Base-by-base conservation (phyloP, 2,888 invertebrate species). In the Congeria kusceri region DNA sequence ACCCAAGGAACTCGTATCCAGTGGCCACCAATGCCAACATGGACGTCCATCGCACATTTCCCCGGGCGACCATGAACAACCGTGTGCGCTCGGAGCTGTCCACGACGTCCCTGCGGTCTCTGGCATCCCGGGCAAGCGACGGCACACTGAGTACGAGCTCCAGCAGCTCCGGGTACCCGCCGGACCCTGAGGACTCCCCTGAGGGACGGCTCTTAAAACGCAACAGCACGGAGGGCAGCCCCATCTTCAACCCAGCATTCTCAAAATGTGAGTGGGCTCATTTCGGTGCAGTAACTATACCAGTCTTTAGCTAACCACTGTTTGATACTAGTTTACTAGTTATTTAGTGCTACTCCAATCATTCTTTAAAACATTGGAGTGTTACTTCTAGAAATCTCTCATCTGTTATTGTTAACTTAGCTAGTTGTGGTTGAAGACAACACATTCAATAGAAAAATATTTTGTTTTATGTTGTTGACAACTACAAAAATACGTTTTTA, bases 161-260 rank as follows among this genome's bases (percentile, higher is more conserved):
- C 63, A 90, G 90, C 72, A 92, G 92, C 80, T 91, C 91, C 49
- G 92, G 92, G 28, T 85, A 91, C 44, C 90, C 90, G n/a, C 87
- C 89, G 0, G 92, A 92, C 29, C 86, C 87, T 0, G 92, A 92
- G 68, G 86, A 88, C 79, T 91, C 91, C 62, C 91, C 91, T 0
- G 91, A 91, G 4, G 91, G 91, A 15, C 85, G 88, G 25, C 77
- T 83, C 57, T 76, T 83, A 44, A 88, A 88, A 62, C 67, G 88
- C 3, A 85, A 83, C 77, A 88, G 87, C 66, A 84, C 84, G 62
- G 77, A 87, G 23, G 86, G 86, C 32, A 87, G 86, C 63, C 87
- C 89, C 27, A 77, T 85, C 61, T 85, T 80, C 74, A 85, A 83
- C 58, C 80, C 85, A 62, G 82, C 86, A 56, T 89, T 86, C 70